These are phyloP conservation scores for Drosophila pseudoananassae DNA, from an alignment of 1,140 invertebrate species.

Conservation along the genomic window DNA sequence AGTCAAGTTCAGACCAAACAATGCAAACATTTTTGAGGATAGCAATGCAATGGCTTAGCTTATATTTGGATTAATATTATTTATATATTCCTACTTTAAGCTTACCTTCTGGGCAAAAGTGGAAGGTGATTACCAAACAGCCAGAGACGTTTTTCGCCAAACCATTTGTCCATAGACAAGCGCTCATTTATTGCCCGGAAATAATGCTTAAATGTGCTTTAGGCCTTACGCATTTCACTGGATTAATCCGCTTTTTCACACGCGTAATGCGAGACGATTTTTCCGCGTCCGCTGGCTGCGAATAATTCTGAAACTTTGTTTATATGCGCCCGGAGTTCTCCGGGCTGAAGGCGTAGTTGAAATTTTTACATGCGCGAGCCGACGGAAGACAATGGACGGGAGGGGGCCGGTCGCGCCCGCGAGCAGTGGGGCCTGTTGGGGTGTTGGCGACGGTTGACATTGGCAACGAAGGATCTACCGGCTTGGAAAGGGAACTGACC, in stretches of 20 bases:
- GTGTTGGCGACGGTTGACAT: constrained; percentile 74
- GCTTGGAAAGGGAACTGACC: constrained; percentile 4
- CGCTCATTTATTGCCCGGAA: constrained; percentile 23
- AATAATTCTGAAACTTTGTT: constrained; percentile 77
- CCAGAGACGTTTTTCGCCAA: constrained; percentile 93
- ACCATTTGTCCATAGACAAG: constrained; percentile 92
- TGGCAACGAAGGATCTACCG: constrained; percentile 55
- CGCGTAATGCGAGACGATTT: constrained; percentile 52
- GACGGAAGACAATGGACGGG: constrained; percentile 39
- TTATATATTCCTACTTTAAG: background rate
- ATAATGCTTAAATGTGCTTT: constrained; percentile 12
- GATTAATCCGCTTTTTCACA: constrained; percentile 32
- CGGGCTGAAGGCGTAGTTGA: constrained; percentile 59
- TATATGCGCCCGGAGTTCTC: constrained; percentile 46
- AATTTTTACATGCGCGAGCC: constrained; percentile 62
- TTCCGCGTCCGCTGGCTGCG: constrained; percentile 54
- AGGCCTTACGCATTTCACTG: background rate
- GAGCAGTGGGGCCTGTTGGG: constrained; percentile 61
- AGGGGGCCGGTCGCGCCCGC: too few species aligned
- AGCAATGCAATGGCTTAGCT: constrained; percentile 29
- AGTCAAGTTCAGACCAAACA: constrained; percentile 50
- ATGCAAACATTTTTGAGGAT: constrained; percentile 3
- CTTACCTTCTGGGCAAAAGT: constrained; percentile 91
- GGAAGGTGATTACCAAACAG: constrained; percentile 93
- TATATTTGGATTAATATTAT: background rate